Conservation (phyloP, 2,113 vertebrate species). For the Prinia subflava region DNA sequence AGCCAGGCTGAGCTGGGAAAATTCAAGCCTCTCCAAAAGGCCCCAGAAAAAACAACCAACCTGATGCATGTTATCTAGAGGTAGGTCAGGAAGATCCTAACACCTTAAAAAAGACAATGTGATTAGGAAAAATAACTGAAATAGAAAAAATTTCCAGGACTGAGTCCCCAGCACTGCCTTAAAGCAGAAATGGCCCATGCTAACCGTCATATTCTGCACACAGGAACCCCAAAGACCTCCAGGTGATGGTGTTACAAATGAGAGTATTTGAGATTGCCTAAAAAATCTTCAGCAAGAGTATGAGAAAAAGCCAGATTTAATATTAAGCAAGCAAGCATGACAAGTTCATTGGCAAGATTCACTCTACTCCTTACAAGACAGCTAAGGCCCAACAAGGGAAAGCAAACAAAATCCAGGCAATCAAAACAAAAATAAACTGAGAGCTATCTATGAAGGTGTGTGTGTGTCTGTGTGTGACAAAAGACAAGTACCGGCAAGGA, state of each 20-base stretch:
- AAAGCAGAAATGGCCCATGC: background rate
- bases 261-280: background rate
- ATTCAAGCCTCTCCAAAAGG: background rate
- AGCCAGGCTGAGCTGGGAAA: background rate
- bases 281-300: background rate
- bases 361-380: background rate
- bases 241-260: background rate
- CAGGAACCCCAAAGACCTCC: background rate
- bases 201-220: background rate
- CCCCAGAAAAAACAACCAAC: background rate
- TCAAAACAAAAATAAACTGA: background rate
- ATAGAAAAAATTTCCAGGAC: background rate
- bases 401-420: background rate
- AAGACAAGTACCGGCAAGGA: background rate
- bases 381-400: background rate
- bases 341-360: background rate
- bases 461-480: background rate
- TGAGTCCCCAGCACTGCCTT: rapidly evolving
- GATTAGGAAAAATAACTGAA: background rate
- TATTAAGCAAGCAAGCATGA: background rate
- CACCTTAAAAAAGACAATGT: background rate
- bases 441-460: background rate
- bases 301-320: background rate
- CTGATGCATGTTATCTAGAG: background rate
- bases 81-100: background rate